Conservation (phyloP, 1,140 invertebrate species). For the Sinonovacula constricta region DNA sequence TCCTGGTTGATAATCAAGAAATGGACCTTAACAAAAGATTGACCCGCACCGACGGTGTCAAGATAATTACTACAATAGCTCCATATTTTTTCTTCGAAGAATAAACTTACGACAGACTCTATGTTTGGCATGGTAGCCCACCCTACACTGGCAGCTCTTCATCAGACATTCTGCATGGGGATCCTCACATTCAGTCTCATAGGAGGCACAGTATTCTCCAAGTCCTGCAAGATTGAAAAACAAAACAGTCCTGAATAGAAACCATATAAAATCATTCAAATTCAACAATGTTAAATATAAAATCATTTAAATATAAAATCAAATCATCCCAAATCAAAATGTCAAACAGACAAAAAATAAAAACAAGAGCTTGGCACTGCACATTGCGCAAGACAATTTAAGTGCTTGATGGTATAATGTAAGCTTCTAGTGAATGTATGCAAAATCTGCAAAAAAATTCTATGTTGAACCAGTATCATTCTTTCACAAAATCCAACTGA, state of each 20-base stretch:
- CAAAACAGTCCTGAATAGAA: not conserved
- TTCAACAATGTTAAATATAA: not conserved
- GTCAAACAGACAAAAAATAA: not conserved
- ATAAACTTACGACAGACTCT: slow-evolving; percentile 31
- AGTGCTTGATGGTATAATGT: too few relatives aligned
- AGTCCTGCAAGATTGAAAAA: slow-evolving; percentile 15
- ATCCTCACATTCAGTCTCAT: slow-evolving; percentile 26
- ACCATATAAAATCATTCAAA: not conserved
- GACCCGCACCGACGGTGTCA: too few relatives aligned
- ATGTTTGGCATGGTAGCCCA: slow-evolving; percentile 44
- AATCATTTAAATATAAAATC: not conserved
- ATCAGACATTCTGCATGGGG: slow-evolving; percentile 38
- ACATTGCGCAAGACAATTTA: not conserved
- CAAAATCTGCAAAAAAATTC: too few relatives aligned
- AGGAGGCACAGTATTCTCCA: slow-evolving; percentile 22
- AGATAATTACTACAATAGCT: too few relatives aligned
- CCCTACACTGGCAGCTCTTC: slow-evolving; percentile 29
- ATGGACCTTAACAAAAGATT: too few relatives aligned
- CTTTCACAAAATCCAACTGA: too few relatives aligned
- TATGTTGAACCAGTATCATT: too few relatives aligned
- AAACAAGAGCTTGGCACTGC: not conserved
- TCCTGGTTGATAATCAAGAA: too few relatives aligned
- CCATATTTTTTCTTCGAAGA: too few relatives aligned
- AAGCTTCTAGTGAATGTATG: too few relatives aligned
- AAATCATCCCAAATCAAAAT: not conserved